Evolutionary conservation across 2,888 invertebrate species (phyloP), one percentile per base, ranked within the genome.

Genomic region (Netelia fuscicornis): DNA sequence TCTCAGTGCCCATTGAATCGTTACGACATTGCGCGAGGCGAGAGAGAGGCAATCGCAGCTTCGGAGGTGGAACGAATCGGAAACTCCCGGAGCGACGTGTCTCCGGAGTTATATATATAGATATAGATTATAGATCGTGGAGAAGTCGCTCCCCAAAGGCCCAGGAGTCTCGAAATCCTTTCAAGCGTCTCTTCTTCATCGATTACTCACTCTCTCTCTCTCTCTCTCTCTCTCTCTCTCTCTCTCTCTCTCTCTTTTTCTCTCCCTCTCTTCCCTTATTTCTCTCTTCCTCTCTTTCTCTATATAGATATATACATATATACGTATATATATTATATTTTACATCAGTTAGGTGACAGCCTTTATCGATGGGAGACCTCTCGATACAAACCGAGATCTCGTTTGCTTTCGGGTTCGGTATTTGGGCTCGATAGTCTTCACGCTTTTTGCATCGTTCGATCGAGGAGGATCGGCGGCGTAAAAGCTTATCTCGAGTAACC

Each of bases 1-100:
- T 75, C 84, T 78, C 81, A 74, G 84, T 81, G 77, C 74, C 81
- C 84, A 68, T 84, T 81, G 84, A 84, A 81, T 84, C 84, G 84
- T 84, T 84, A 84, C 84, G 84, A 81, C 77, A 81, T 78, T n/a
- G 76, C 84, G 68, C 13, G 44, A 44, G 67, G 74, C 65, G 20
- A 56, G 56, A 42, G 30, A 56, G 30, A 62, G 71, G 62, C 82
- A 52, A 62, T 60, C 54, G 70, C 42, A 80, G 74, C 68, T 74
- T 65, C 52, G 54, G 67, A 78, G 65, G 68, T 68, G 76, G 72
- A 84, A 80, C 80, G 76, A 79, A 81, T 80, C 75, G 80, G 74
- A 60, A 76, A 82, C 76, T 82, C 76, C 56, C 74, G 42, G 70
- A 62, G 77, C 70, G 72, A 77, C 81, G 71, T 78, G 81, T 62